These are phyloP conservation scores for Drosophila birchii DNA, from an alignment of 2,888 invertebrate genomes.

Conservation along the genomic window DNA sequence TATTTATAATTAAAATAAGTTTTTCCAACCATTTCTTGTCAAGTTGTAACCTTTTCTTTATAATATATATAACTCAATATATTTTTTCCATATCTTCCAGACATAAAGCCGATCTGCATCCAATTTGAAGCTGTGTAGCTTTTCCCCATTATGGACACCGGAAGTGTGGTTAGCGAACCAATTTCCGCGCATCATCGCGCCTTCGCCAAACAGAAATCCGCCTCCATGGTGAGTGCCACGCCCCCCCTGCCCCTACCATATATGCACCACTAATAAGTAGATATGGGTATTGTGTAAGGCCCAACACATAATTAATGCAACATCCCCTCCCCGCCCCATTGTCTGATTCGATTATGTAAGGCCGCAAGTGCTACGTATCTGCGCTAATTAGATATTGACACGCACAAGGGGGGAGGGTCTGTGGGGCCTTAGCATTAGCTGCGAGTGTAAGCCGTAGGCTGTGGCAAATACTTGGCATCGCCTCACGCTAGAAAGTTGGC, in stretches of 20 bases:
- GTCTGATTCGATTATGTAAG: slow-evolving; percentile 75
- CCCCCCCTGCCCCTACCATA: not conserved
- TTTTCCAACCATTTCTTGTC: not conserved
- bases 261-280: slow-evolving; percentile 16
- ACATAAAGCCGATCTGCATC: not conserved
- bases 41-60: not conserved
- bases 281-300: slow-evolving; percentile 24
- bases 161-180: slow-evolving; percentile 84
- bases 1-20: not conserved
- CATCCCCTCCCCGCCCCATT: slow-evolving; percentile 47
- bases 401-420: slow-evolving; percentile 51
- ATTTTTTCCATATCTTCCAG: slow-evolving; percentile 17
- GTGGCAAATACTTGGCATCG: slow-evolving; percentile 65
- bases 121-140: not conserved
- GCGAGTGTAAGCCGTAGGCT: slow-evolving; percentile 25
- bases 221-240: slow-evolving; percentile 82
- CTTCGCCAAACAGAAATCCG: slow-evolving; percentile 84
- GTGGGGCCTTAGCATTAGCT: slow-evolving; percentile 2
- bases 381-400: slow-evolving; percentile 69
- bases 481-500: slow-evolving; percentile 76
- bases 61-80: not conserved
- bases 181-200: slow-evolving; percentile 84
- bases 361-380: slow-evolving; percentile 44
- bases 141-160: slow-evolving; percentile 78
- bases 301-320: slow-evolving; percentile 39